Conservation (phyloP, 1,140 invertebrate species). For the Diorhabda sublineata region DNA sequence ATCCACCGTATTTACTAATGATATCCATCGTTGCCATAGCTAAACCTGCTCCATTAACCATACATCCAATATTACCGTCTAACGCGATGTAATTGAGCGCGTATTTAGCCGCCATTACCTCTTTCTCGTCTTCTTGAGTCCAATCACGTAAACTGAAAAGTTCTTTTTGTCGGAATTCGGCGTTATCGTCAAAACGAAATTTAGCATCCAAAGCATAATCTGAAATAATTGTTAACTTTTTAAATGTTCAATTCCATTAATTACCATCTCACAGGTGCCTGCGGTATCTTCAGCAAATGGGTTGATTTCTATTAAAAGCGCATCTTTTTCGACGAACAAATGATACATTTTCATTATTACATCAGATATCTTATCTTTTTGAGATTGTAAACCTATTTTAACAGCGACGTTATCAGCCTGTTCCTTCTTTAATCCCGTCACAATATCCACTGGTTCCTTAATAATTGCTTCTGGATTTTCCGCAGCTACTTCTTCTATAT, state of each 20-base stretch:
- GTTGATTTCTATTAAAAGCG: conserved; percentile 91
- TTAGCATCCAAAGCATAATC: conserved; percentile 94
- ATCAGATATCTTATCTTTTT: conserved; percentile 68
- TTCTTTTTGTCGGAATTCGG: conserved; percentile 89
- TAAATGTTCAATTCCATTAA: background rate
- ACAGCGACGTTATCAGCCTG: conserved; percentile 70
- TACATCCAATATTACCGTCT: conserved; percentile 79
- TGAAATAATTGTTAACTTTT: conserved; percentile 46
- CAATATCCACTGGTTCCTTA: conserved; percentile 87
- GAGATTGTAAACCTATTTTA: conserved; percentile 76
- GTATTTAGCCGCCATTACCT: conserved; percentile 86
- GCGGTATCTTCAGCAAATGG: conserved; percentile 91
- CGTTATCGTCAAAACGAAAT: conserved; percentile 92
- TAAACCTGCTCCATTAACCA: conserved; percentile 94
- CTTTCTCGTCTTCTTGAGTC: conserved; percentile 89
- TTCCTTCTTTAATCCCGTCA: conserved; percentile 71
- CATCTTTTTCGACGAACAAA: conserved; percentile 87
- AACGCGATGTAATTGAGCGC: conserved; percentile 96
- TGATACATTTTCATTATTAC: conserved; percentile 86
- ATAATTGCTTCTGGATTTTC: conserved; percentile 89
- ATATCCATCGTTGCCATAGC: conserved; percentile 99
- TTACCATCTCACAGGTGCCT: conserved; percentile 66
- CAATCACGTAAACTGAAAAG: conserved; percentile 83
- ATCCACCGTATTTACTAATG: conserved; percentile 90
- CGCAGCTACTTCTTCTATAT: conserved; percentile 94